Base-by-base conservation (phyloP, 1,140 invertebrate species). In the Leptinotarsa texana region DNA sequence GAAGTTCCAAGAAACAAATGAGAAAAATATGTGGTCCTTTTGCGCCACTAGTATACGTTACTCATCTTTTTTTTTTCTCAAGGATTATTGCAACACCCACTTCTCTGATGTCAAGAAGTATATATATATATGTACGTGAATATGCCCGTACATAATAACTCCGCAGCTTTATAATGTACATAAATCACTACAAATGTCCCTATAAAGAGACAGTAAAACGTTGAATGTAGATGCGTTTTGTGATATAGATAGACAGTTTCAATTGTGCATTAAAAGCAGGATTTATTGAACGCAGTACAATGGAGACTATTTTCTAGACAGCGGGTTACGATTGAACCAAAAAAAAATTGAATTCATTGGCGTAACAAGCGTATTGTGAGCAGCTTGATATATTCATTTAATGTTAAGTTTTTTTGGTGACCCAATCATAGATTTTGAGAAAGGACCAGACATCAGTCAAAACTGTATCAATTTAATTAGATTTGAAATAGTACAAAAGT, bases 171-270 rank as follows among this genome's bases (percentile, higher is more conserved):
- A 47, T 65, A 65, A 24, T 73, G 42, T 73, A 33, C 18, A 73
- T 73, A 73, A 73, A 73, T 73, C 62, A 73, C 71, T 15, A 15
- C 18, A 65, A 73, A 65, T 73, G 71, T 63, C 61, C 22, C 61
- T 49, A 49, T 57, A 70, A 63, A 62, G 27, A 65, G 71, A 65
- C 63, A 48, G 71, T 73, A 49, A 73, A 73, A 73, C 61, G 61
- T 73, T 73, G 22, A 65, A 73, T 65, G 71, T 73, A 42, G 62
- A 73, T 73, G 48, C 61, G 63, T 63, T 73, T 47, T 65, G 71
- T 63, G 71, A 65, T 73, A 47, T 63, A 73, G 63, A 65, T 73
- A 65, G 71, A 73, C 71, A 65, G 61, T 73, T 73, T 63, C 61
- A 73, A 73, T 73, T 73, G 63, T 73, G 47, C 61, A 65, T 73